Evolutionary conservation across 2,113 vertebrate genomes (phyloP).

Genomic region (Monopterus albus): DNA sequence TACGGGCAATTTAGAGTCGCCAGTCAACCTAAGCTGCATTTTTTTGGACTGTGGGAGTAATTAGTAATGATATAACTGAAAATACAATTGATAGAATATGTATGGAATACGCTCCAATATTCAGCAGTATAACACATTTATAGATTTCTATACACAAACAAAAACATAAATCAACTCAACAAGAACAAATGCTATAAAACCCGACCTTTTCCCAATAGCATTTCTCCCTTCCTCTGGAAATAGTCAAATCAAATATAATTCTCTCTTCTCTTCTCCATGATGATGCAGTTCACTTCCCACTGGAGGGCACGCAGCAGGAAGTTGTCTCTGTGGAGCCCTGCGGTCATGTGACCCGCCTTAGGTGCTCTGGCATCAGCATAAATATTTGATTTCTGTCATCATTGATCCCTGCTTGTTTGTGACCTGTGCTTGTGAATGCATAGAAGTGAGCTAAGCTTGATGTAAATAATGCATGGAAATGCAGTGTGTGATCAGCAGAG

Average conservation of each 20-base stretch:
- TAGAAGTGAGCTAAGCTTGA: conserved; percentile 53
- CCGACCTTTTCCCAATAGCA: conserved; percentile 21
- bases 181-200: conserved; percentile 24
- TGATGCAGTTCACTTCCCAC: conserved; percentile 41
- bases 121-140: conserved; percentile 42
- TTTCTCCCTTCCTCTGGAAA: conserved; percentile 33
- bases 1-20: no score
- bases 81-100: neutral
- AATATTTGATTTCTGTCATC: conserved; percentile 79
- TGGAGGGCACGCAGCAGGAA: conserved; percentile 38
- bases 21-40: no score
- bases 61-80: conserved; percentile 18
- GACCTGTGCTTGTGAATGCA: conserved; percentile 56
- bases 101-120: conserved; percentile 7
- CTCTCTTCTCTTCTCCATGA: neutral
- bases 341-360: conserved; percentile 63
- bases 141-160: conserved; percentile 48
- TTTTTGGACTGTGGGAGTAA: no score
- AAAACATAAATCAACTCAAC: conserved; percentile 51
- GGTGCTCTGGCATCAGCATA: conserved; percentile 53
- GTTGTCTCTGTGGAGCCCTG: conserved; percentile 20
- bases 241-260: conserved; percentile 42
- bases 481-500: conserved; percentile 67
- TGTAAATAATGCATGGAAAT: conserved; percentile 81
- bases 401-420: conserved; percentile 74